These are phyloP conservation scores for Rhizomys pruinosus DNA, from an alignment of 2,113 vertebrate genomes.

Conservation along the genomic window DNA sequence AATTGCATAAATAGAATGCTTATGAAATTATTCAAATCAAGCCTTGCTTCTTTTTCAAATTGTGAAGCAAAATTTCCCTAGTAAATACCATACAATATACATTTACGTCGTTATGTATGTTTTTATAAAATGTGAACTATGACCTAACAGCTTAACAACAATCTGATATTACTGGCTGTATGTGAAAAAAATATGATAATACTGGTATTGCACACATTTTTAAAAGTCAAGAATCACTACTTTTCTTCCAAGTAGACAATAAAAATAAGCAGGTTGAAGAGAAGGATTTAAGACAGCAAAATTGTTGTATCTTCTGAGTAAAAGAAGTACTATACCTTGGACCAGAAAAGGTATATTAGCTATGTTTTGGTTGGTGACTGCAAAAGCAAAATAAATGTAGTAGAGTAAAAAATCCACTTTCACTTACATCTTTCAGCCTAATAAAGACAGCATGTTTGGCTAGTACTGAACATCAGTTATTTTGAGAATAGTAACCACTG, in stretches of 20 bases:
- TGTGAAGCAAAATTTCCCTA: neutral
- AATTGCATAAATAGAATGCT: constrained; percentile 38
- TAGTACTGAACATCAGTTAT: neutral
- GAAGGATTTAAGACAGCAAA: constrained; percentile 78
- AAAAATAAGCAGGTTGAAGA: constrained; percentile 77
- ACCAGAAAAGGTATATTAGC: constrained; percentile 75
- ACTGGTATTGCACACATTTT: constrained; percentile 32
- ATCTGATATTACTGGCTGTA: constrained; percentile 30
- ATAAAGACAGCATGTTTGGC: constrained; percentile 44
- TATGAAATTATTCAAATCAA: constrained; percentile 41
- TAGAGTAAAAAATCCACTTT: constrained; percentile 66
- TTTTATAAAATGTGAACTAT: constrained; percentile 52
- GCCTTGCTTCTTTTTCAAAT: constrained; percentile 35
- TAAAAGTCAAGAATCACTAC: constrained; percentile 54
- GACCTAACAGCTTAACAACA: constrained; percentile 42
- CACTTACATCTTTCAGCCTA: too few species aligned
- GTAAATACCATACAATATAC: constrained; percentile 39
- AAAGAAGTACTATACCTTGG: constrained; percentile 73
- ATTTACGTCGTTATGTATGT: constrained; percentile 27
- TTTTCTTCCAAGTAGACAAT: constrained; percentile 73
- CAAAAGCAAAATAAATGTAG: constrained; percentile 66
- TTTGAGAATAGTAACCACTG: constrained; percentile 29
- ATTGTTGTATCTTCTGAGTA: constrained; percentile 77
- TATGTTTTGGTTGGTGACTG: constrained; percentile 75
- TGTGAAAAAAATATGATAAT: constrained; percentile 30